Percentiles rank a stretch among this genome's conserved stretches.
These are phyloP conservation scores for Sinocyclocheilus anshuiensis DNA, from an alignment of 2,113 vertebrate species.

Conservation along the genomic window DNA sequence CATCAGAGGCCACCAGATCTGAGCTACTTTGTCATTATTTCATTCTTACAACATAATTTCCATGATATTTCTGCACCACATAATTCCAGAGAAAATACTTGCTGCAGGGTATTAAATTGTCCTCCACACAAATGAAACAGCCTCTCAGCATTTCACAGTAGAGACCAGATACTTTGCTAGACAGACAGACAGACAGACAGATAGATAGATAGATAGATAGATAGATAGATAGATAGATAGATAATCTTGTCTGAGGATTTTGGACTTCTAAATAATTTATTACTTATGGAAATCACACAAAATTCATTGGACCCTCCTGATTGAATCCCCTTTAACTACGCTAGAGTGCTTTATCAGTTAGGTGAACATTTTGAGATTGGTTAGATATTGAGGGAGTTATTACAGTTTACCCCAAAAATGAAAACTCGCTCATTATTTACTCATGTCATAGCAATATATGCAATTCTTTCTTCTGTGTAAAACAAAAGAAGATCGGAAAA, in stretches of 20 bases:
- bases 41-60: slow-evolving; percentile 17
- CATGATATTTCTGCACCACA: slow-evolving; percentile 16
- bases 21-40: slow-evolving; percentile 24
- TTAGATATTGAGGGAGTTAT: neutral
- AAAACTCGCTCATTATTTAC: neutral
- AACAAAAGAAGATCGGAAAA: neutral
- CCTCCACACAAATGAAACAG: slow-evolving; percentile 8
- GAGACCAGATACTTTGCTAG: neutral
- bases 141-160: neutral
- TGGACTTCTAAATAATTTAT: neutral
- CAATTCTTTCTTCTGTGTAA: neutral
- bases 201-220: neutral
- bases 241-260: neutral
- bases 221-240: neutral
- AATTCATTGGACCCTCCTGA: neutral
- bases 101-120: neutral
- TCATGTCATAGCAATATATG: neutral
- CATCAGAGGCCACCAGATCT: slow-evolving; percentile 10
- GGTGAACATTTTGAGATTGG: neutral
- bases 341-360: neutral
- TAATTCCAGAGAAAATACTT: slow-evolving; percentile 3
- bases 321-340: neutral
- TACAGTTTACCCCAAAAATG: neutral
- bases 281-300: neutral
- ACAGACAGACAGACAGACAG: neutral